Conservation (phyloP, 2,113 vertebrate species). For the Dasyprocta punctata region DNA sequence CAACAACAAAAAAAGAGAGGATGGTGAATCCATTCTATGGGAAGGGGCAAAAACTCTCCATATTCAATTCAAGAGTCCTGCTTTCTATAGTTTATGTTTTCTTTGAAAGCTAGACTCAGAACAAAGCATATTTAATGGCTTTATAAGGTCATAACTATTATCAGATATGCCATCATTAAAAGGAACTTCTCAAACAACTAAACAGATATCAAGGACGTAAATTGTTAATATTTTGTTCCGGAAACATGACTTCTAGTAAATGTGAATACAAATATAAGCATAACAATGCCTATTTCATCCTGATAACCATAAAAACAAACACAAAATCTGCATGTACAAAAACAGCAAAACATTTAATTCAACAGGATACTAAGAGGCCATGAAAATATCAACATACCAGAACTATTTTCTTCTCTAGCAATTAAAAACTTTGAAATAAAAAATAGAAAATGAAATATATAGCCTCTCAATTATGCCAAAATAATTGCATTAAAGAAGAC, state of each 20-base stretch:
- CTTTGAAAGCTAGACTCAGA: conserved; percentile 4
- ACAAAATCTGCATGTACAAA: background rate
- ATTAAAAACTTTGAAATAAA: conserved; percentile 46
- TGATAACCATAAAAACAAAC: conserved; percentile 3
- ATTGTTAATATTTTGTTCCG: background rate
- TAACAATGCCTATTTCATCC: background rate
- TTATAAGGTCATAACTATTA: background rate
- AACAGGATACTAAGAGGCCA: background rate
- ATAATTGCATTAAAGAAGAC: background rate
- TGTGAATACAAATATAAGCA: background rate
- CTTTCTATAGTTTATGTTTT: background rate
- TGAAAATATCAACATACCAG: background rate
- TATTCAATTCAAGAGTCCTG: background rate
- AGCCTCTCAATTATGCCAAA: background rate
- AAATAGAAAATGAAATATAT: conserved; percentile 5
- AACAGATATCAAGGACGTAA: background rate
- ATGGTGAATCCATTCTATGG: background rate
- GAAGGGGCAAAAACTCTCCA: background rate
- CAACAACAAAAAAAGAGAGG: background rate
- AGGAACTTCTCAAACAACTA: conserved; percentile 39
- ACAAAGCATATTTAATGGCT: background rate
- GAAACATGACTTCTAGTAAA: background rate
- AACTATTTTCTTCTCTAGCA: background rate
- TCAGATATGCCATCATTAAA: background rate
- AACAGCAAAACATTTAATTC: background rate